Evolutionary conservation across 2,888 invertebrate species (phyloP).

Genomic region (Cataglyphis altisquamis): DNA sequence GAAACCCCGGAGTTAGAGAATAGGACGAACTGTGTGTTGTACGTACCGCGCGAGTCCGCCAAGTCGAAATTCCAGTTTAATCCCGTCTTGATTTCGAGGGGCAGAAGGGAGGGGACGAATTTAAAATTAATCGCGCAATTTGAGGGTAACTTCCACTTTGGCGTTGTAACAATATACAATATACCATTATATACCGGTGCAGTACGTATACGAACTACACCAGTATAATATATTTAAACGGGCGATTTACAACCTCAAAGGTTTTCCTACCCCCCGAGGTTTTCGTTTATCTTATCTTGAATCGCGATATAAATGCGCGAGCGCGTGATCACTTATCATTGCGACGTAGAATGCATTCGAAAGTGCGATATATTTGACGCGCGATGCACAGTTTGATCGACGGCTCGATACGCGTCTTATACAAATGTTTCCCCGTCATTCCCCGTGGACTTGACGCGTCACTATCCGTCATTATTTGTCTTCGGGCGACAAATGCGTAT

Average conservation of each 20-base stretch:
- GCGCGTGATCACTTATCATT: constrained; percentile 3
- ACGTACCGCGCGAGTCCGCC: constrained; percentile 12
- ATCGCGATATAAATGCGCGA: neutral
- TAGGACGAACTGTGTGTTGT: constrained; percentile 22
- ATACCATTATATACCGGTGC: neutral
- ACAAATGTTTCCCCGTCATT: constrained; percentile 42
- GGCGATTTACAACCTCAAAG: neutral
- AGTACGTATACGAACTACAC: neutral
- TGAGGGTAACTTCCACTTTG: neutral
- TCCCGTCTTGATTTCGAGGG: neutral
- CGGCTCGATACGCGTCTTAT: constrained; percentile 21
- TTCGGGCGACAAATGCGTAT: constrained; percentile 40
- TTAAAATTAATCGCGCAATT: constrained; percentile 50
- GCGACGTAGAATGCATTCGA: constrained; percentile 3
- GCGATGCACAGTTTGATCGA: neutral
- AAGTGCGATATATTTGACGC: neutral
- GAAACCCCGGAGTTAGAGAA: constrained; percentile 31
- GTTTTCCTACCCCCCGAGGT: neutral
- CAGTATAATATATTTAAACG: neutral
- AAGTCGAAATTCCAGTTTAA: constrained; percentile 37
- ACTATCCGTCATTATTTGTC: constrained; percentile 31
- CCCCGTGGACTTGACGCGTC: constrained; percentile 10
- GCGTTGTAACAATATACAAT: neutral
- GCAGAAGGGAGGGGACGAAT: neutral
- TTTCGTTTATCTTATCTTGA: constrained; percentile 1